Evolutionary conservation across 1,140 invertebrate genomes (phyloP), one percentile per base, ranked within the genome.

Genomic region (Caenorhabditis briggsae): DNA sequence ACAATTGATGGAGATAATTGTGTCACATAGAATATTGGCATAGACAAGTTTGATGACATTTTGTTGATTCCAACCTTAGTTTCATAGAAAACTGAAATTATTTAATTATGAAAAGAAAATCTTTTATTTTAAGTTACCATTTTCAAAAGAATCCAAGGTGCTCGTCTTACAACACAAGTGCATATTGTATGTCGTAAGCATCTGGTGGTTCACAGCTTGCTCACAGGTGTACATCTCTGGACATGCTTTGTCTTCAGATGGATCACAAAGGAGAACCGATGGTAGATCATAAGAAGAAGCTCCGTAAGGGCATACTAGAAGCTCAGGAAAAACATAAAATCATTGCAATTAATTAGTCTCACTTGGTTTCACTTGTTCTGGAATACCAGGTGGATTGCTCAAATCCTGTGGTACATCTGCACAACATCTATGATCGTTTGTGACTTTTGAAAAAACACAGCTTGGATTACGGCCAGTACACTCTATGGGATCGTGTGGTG

Each of bases 1-100:
- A 89, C 86, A 48, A 89, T 88, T 25, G 88, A 89, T 12, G 88
- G 88, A 9, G 88, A 89, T n/a, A 89, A 58, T 5, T 85, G 86
- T 7, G 88, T 89, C 5, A 89, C 88, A 50, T 89, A 89, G 61
- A 89, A 89, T 25, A 89, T 88, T 46, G 88, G 87, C 88, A 89
- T 89, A 5, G 88, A 89, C 20, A 88, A 41, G 61, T 89, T 86
- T 55, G 84, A 88, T 16, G 87, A 88, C 64, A 84, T 83, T 59
- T 89, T 89, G 82, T 89, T 89, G 25, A 89, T 89, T 43, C 84
- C 87, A 14, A 89, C 88, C 78, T 88, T 89, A 8, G 88, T 89
- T 59, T 89, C 87, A 55, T 88, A 88, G 33, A 88, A 88, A 23
- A 88, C 87, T 88, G 43, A 53, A 86, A 85, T 55, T 48, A 23